Evolutionary conservation across 2,113 vertebrate species (phyloP).

Genomic region (Xerus inauris): DNA sequence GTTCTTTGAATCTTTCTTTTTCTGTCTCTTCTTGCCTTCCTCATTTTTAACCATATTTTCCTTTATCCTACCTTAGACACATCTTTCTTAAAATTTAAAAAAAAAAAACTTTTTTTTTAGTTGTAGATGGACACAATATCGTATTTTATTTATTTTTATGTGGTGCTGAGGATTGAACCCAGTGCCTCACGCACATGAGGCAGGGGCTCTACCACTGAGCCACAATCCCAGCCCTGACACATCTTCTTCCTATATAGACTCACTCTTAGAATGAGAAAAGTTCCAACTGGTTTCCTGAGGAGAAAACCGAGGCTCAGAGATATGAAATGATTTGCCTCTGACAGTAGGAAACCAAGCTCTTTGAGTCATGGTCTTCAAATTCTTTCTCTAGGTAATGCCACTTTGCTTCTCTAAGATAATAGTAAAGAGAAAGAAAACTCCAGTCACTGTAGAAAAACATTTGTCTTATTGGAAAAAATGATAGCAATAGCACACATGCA

Average conservation of each 20-base stretch:
- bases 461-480: not conserved
- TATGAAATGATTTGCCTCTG: not conserved
- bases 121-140: too few species aligned
- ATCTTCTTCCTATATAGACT: not conserved
- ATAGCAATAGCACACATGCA: not conserved
- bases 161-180: too few species aligned
- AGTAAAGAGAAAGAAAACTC: not conserved
- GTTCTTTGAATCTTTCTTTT: not conserved
- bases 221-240: too few species aligned
- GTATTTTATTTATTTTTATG: too few species aligned
- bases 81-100: too few species aligned
- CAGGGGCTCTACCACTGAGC: too few species aligned
- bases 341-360: not conserved
- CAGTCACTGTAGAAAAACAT: not conserved
- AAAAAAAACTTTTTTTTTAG: too few species aligned
- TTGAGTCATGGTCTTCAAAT: not conserved
- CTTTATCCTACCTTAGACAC: slow-evolving; percentile 24
- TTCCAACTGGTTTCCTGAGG: not conserved
- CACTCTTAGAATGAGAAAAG: not conserved
- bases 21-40: not conserved
- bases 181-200: too few species aligned
- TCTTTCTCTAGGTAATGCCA: not conserved
- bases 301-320: not conserved
- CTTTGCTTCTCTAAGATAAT: not conserved
- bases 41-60: not conserved